These are phyloP conservation scores for Teleogryllus occipitalis DNA, from an alignment of 1,140 invertebrate species.

Conservation along the genomic window DNA sequence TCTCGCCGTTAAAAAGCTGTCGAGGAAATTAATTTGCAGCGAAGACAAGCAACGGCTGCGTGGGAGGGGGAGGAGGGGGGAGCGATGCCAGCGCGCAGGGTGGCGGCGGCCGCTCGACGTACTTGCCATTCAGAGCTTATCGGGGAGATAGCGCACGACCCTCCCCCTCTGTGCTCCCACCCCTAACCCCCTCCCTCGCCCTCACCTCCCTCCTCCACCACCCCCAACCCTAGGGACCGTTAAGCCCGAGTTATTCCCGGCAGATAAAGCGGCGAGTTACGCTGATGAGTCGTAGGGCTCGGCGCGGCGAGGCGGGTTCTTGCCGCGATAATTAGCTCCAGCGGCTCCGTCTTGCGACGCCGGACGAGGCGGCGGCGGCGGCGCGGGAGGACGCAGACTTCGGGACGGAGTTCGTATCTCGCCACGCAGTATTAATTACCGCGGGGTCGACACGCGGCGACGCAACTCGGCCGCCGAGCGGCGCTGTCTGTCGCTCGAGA, in stretches of 20 bases:
- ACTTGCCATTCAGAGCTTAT: slow-evolving; percentile 4
- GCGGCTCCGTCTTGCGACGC: neutral
- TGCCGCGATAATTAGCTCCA: neutral
- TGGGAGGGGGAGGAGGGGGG: too few species aligned
- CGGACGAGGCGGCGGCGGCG: neutral
- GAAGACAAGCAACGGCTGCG: neutral
- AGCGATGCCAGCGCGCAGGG: too few species aligned
- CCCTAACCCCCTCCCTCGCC: too few species aligned
- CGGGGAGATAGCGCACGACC: too few species aligned
- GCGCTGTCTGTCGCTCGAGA: too few species aligned
- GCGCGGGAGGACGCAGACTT: neutral
- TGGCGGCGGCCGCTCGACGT: neutral
- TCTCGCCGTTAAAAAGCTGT: neutral
- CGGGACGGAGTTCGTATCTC: neutral
- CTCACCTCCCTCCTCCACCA: neutral
- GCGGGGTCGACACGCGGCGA: too few species aligned
- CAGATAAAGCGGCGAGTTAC: neutral
- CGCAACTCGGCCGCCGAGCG: too few species aligned
- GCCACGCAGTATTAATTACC: neutral
- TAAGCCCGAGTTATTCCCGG: neutral
- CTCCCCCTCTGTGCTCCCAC: too few species aligned
- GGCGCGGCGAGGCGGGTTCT: neutral
- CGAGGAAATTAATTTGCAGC: neutral
- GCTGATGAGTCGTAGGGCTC: neutral
- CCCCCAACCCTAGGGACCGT: neutral